Base-by-base conservation (phyloP, 2,888 invertebrate species). In the Morpho deidamia region DNA sequence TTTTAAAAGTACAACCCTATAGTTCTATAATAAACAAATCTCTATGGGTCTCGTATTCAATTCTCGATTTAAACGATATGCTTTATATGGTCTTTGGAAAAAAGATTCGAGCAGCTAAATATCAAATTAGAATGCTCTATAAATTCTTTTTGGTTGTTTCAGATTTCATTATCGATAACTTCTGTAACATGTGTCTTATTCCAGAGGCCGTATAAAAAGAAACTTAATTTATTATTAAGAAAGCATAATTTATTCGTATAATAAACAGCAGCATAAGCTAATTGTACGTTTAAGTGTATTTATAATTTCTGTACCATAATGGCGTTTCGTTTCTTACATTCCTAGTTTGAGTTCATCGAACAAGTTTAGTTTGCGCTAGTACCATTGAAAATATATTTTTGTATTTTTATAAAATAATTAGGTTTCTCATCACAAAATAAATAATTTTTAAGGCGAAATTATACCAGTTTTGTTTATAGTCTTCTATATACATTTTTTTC, bases 241-340 rank as follows among this genome's bases (percentile, higher is more conserved):
- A 69, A 62, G 72, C 74, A 76, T 83, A 80, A 83, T 81, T 84
- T 85, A 83, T 81, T 70, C 65, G 65, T 76, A 74, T 69, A 35
- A 63, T 11, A n/a, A 74, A 72, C 78, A 79, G 75, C 79, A 74
- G 79, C 76, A 70, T 74, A 70, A 74, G 74, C 72, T 72, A 72
- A 72, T n/a, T 74, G 74, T 75, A 74, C 40, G 61, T 67, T 58
- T 65, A 65, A 65, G 64, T 66, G 70, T 84, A 80, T 88, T 88
- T 87, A 87, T 88, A 86, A 88, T 88, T 88, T 88, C 88, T 88
- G 88, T 88, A 87, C 81, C 88, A 81, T 85, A 78, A 86, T 86
- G 78, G 72, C 70, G 63, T 68, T 61, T 58, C 11, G 10, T 69
- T 56, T 72, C 61, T 69, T 59, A 81, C 78, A 80, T 82, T 81